Percentiles rank a stretch among this genome's conserved stretches.
phyloP scores from a whole-genome alignment of 1,140 invertebrate genomes.

The Drosophila nikananu region DNA sequence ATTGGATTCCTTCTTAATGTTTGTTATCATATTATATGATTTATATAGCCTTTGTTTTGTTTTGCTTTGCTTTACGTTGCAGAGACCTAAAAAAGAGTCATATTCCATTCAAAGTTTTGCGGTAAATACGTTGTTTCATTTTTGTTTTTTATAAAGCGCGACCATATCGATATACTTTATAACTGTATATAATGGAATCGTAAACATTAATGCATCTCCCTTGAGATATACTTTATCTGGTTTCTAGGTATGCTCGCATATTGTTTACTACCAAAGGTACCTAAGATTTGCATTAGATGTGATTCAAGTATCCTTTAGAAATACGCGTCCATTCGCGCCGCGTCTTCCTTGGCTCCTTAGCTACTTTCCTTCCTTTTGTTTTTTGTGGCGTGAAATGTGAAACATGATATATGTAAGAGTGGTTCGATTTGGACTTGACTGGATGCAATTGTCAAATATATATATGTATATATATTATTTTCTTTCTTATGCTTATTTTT shows the following conservation, averaged over 20 bases:
- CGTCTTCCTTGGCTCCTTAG: conserved; percentile 11
- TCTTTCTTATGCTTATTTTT: conserved; percentile 7
- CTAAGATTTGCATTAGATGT: conserved; percentile 78
- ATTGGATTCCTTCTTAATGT: conserved; percentile 17
- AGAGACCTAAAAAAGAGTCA: conserved; percentile 41
- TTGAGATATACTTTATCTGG: conserved; percentile 21
- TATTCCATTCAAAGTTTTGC: conserved; percentile 44
- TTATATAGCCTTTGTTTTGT: conserved; percentile 40
- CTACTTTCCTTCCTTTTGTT: conserved; percentile 26
- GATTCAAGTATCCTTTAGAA: conserved; percentile 29
- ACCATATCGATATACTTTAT: conserved; percentile 51
- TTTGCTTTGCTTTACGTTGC: conserved; percentile 27
- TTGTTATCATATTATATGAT: conserved; percentile 44
- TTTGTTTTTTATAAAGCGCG: conserved; percentile 55
- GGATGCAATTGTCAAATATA: conserved; percentile 39
- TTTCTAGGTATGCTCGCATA: conserved; percentile 49
- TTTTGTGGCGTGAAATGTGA: conserved; percentile 66
- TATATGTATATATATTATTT: conserved; percentile 10
- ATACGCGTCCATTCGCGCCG: conserved; percentile 6
- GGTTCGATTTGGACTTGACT: conserved; percentile 50
- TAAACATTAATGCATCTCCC: conserved; percentile 62
- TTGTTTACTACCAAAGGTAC: conserved; percentile 77
- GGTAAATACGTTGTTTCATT: conserved; percentile 54
- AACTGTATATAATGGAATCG: conserved; percentile 49
- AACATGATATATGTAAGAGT: conserved; percentile 78